These are phyloP conservation scores for Seira sanloemensis DNA, from an alignment of 2,888 invertebrate species.

Conservation along the genomic window DNA sequence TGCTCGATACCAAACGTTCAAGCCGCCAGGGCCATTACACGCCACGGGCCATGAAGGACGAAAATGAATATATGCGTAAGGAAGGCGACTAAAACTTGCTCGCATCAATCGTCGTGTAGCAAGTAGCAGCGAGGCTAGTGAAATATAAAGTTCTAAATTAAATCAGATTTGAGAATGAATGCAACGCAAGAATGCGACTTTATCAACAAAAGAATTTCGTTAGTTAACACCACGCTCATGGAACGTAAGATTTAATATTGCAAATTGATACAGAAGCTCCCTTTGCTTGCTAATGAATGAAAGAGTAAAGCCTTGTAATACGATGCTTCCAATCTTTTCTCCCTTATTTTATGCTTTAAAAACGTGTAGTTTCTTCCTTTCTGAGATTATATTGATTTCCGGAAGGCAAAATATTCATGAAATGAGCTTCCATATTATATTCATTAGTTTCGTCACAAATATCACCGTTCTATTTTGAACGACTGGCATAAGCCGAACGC, in stretches of 20 bases:
- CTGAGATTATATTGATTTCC: not conserved
- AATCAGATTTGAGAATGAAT: slow-evolving; percentile 48
- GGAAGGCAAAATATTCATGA: not conserved
- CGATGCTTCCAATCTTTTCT: not conserved
- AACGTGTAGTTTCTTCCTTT: not conserved
- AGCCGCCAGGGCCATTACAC: too few species aligned
- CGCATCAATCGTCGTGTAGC: not conserved
- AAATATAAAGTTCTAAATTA: slow-evolving; percentile 30
- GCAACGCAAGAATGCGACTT: slow-evolving; percentile 24
- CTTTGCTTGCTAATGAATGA: too few species aligned
- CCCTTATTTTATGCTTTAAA: not conserved
- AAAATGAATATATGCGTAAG: too few species aligned
- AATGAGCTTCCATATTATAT: not conserved
- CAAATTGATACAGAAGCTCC: not conserved
- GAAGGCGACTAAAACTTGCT: too few species aligned
- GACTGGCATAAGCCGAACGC: not conserved
- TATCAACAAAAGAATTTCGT: slow-evolving; percentile 38
- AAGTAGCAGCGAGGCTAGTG: slow-evolving; percentile 2
- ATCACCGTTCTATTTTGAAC: too few species aligned
- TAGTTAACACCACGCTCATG: not conserved
- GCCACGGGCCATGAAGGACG: too few species aligned
- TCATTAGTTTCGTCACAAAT: too few species aligned
- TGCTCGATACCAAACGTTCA: too few species aligned
- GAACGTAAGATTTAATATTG: not conserved
- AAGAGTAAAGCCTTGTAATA: not conserved